Conservation (phyloP, 2,888 invertebrate species). For the Cephus nigrinus region DNA sequence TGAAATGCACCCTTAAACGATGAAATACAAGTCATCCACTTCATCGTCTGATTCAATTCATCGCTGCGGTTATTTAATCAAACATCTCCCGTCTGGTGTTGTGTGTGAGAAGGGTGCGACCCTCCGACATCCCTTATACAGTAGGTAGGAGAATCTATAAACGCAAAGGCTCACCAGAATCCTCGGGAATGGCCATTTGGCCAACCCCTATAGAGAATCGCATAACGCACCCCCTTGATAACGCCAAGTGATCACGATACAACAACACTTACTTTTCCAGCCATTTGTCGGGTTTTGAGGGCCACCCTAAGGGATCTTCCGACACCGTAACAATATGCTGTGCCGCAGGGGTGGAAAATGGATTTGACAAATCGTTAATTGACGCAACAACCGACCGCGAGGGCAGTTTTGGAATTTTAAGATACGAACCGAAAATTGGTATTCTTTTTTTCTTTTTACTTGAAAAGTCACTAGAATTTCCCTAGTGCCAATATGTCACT, state of each 20-base stretch:
- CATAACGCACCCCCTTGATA: slow-evolving; percentile 33
- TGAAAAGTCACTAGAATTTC: not conserved
- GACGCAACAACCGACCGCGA: not conserved
- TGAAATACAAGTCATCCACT: slow-evolving; percentile 61
- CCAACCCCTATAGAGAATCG: not conserved
- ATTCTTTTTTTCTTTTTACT: not conserved
- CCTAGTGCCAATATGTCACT: not conserved
- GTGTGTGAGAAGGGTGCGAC: slow-evolving; percentile 38
- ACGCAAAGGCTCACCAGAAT: not conserved
- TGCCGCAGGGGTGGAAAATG: slow-evolving; percentile 25
- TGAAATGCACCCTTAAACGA: slow-evolving; percentile 33
- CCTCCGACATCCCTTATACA: slow-evolving; percentile 22
- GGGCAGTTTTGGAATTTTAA: not conserved
- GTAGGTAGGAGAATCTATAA: not conserved
- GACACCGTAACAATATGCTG: not conserved
- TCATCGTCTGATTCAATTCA: slow-evolving; percentile 64
- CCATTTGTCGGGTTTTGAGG: slow-evolving; percentile 48
- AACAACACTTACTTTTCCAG: slow-evolving; percentile 56
- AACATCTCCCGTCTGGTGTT: slow-evolving; percentile 49
- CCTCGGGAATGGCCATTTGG: not conserved
- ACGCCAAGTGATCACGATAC: slow-evolving; percentile 47
- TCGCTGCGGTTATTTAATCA: slow-evolving; percentile 66
- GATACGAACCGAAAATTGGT: not conserved
- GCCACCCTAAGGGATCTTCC: not conserved
- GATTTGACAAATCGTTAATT: slow-evolving; percentile 27